Evolutionary conservation across 2,888 invertebrate species (phyloP), one percentile per base, ranked within the genome.

Genomic region (Tenthredo mesomela): DNA sequence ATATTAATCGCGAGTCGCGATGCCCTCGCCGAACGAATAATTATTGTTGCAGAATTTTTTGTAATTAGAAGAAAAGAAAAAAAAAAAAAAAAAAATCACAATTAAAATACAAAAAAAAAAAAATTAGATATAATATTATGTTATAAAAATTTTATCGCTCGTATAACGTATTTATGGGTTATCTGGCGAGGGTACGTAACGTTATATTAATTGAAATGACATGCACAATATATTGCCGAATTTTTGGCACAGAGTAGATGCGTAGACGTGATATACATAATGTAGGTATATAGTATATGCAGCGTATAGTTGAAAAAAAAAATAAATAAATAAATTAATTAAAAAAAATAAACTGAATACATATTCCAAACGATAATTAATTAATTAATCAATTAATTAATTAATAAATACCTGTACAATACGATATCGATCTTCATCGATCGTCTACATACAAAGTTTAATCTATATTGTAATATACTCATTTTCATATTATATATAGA

Each of bases 201-300:
- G 65, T 65, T 25, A 65, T 82, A n/a, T n/a, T n/a, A 87, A 86
- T 87, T 84, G 87, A 84, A 86, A 88, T 87, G 89, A 89, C 88
- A 88, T 87, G 85, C 86, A 87, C 88, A 88, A 88, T 86, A 87
- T 89, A 88, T 87, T 86, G 86, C 54, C 58, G n/a, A 29, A 37
- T 18, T 78, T 78, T 78, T 78, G 78, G 78, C 78, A 78, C 78
- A 78, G 78, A 78, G 50, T 54, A 54, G 33, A 77, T 54, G 54
- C 47, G 50, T 25, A 25, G 75, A 50, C 47, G 15, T 71, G 15
- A 47, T 33, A 50, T 25, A n/a, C 37, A 37, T 7, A 37, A 37
- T 37, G 37, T 37, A 37, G 7, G 37, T 37, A 18, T 71, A 71
- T 71, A 37, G 15, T 71, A 18, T 37, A 37, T 47, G 18, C 7